These are phyloP conservation scores for Pogonophryne albipinna DNA, from an alignment of 2,797 vertebrate genomes.

Conservation along the genomic window DNA sequence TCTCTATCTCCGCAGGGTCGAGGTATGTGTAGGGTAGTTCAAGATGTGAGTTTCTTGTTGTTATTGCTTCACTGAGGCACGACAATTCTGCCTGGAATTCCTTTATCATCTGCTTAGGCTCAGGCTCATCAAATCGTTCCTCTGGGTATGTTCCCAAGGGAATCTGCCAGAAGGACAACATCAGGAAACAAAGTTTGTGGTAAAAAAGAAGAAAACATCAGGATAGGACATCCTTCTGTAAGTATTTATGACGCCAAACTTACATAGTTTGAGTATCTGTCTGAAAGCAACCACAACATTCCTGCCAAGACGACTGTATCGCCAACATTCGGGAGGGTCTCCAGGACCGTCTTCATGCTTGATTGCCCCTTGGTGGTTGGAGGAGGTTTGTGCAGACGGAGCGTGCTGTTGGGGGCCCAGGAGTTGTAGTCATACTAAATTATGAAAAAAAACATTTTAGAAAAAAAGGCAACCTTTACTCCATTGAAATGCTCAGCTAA, in stretches of 20 bases:
- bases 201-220: background rate
- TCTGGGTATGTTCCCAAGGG: conserved; percentile 61
- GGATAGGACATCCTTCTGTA: background rate
- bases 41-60: conserved; percentile 72
- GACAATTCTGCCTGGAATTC: conserved; percentile 74
- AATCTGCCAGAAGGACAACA: conserved; percentile 65
- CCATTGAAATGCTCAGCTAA: no score
- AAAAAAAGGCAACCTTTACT: no score
- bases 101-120: conserved; percentile 63
- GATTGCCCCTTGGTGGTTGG: conserved; percentile 81
- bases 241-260: conserved; percentile 21
- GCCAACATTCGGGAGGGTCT: conserved; percentile 82
- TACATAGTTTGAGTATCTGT: conserved; percentile 76
- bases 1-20: conserved; percentile 53
- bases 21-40: conserved; percentile 76
- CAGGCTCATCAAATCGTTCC: background rate
- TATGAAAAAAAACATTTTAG: no score
- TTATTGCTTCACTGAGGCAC: conserved; percentile 69
- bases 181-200: background rate
- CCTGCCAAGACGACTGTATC: conserved; percentile 59
- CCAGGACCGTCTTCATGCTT: conserved; percentile 76
- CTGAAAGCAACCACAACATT: conserved; percentile 73
- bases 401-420: conserved; percentile 79
- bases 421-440: no score
- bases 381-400: conserved; percentile 80